Evolutionary conservation across 2,888 invertebrate genomes (phyloP).

Genomic region (Diaprepes abbreviatus): DNA sequence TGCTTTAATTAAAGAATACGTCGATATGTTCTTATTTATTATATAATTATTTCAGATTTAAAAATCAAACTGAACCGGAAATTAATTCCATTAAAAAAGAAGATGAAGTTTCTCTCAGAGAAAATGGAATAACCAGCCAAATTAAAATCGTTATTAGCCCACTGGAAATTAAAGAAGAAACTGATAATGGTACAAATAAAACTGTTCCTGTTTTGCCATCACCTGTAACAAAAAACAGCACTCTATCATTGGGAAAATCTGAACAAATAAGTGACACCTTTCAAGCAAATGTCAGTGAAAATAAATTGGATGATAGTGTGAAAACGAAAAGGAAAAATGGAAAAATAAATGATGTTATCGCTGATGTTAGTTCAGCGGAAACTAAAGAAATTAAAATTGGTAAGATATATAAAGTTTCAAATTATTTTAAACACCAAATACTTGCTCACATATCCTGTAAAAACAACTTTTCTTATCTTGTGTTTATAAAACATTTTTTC

Average conservation of each 20-base stretch:
- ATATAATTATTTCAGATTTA: constrained; percentile 1
- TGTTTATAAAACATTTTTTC: no score
- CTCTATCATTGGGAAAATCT: not conserved
- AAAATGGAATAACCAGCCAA: constrained; percentile 27
- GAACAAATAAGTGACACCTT: not conserved
- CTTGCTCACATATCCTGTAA: no score
- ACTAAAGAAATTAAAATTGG: constrained; percentile 20
- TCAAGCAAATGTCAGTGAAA: not conserved
- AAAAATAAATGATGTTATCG: not conserved
- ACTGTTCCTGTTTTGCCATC: constrained; percentile 2
- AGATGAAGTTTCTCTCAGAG: constrained; percentile 7
- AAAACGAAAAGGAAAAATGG: not conserved
- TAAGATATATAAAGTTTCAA: no score
- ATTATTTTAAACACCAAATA: no score
- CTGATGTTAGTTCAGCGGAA: not conserved
- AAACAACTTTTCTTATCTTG: no score
- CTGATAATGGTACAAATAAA: not conserved
- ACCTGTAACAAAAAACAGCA: not conserved
- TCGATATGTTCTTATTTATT: no score
- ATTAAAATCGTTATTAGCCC: constrained; percentile 32
- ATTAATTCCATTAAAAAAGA: constrained; percentile 9
- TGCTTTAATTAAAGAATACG: no score
- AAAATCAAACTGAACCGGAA: not conserved
- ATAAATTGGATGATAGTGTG: no score
- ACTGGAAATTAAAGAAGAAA: constrained; percentile 19